Conservation (phyloP, 1,140 invertebrate genomes). For the Polypedilum pembai region DNA sequence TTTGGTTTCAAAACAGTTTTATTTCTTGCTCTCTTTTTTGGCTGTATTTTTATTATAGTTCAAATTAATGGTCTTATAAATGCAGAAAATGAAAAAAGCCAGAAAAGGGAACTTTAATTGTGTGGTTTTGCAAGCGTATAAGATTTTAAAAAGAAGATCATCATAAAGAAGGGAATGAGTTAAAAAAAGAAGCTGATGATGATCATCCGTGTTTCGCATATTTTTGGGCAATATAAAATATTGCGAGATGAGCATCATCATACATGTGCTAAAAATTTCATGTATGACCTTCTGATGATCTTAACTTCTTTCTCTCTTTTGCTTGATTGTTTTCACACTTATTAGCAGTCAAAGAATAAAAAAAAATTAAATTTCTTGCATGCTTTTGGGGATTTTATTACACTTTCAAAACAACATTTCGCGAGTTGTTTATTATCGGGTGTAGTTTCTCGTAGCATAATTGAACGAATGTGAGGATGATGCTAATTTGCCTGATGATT, state of each 20-base stretch:
- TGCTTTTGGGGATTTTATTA: too few relatives aligned
- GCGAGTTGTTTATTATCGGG: too few relatives aligned
- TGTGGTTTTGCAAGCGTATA: not conserved
- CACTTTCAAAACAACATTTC: too few relatives aligned
- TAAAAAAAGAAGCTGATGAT: not conserved
- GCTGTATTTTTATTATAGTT: not conserved
- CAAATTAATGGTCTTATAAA: conserved; percentile 25
- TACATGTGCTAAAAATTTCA: not conserved
- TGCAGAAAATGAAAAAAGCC: not conserved
- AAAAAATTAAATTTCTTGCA: too few relatives aligned
- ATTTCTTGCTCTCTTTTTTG: not conserved
- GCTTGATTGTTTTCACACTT: not conserved
- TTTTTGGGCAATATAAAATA: not conserved
- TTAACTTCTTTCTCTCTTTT: not conserved
- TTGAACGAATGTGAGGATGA: too few relatives aligned
- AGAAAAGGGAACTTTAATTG: not conserved
- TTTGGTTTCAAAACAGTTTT: not conserved
- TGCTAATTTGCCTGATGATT: too few relatives aligned
- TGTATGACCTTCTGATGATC: not conserved
- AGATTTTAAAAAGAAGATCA: not conserved
- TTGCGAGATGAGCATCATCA: not conserved
- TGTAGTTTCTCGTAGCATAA: too few relatives aligned
- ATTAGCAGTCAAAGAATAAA: not conserved
- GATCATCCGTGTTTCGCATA: not conserved
- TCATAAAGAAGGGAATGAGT: not conserved